These are phyloP conservation scores for Myopa tessellatipennis DNA, from an alignment of 2,888 invertebrate species.

Conservation along the genomic window DNA sequence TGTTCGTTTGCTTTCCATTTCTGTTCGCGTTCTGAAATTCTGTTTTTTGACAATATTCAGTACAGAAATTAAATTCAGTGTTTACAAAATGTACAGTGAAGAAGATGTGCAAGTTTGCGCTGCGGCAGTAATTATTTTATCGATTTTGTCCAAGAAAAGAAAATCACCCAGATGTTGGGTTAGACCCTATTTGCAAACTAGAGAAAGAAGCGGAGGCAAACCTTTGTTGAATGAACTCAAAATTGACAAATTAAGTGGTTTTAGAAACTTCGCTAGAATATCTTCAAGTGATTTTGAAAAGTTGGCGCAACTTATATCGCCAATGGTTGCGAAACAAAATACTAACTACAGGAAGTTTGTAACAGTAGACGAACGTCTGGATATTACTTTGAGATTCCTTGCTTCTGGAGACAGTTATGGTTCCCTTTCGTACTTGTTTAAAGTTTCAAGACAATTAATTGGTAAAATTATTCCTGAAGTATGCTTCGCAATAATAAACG, in stretches of 20 bases:
- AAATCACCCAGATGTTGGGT: not conserved
- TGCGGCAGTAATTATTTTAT: conserved; percentile 4
- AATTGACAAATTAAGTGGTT: conserved; percentile 5
- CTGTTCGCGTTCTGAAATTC: no score
- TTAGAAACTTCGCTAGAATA: not conserved
- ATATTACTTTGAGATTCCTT: conserved; percentile 1
- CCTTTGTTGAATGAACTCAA: not conserved
- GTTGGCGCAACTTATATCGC: not conserved
- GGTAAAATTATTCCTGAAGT: not conserved
- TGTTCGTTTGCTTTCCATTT: no score
- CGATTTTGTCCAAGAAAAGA: not conserved
- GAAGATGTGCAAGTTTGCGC: not conserved
- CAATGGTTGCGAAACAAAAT: not conserved
- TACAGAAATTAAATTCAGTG: no score
- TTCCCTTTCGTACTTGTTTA: conserved; percentile 6
- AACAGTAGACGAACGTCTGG: not conserved
- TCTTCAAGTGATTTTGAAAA: conserved; percentile 10
- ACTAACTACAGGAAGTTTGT: not conserved
- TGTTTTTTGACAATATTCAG: no score
- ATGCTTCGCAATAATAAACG: not conserved
- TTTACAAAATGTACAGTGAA: no score
- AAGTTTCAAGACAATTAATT: conserved; percentile 3
- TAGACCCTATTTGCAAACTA: not conserved
- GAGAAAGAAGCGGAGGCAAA: not conserved
- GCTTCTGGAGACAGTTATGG: not conserved